Evolutionary conservation across 2,797 vertebrate genomes (phyloP).

Genomic region (Clamator glandarius): DNA sequence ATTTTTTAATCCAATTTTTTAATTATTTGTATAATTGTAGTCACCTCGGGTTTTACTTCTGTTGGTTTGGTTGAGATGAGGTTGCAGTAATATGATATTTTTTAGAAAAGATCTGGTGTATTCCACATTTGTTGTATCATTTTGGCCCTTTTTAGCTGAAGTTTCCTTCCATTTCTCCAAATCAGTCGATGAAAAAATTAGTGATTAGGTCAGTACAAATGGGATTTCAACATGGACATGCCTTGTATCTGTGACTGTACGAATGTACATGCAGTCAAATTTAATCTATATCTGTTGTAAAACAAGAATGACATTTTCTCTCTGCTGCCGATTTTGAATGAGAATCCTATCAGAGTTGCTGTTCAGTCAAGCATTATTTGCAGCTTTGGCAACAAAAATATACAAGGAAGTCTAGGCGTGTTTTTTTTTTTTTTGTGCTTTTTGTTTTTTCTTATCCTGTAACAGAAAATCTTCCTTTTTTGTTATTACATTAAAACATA

Average conservation of each 20-base stretch:
- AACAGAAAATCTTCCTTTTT: neutral
- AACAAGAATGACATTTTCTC: neutral
- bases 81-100: neutral
- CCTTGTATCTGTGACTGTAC: neutral
- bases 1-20: neutral
- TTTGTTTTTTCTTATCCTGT: neutral
- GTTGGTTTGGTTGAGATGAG: neutral
- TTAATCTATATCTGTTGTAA: neutral
- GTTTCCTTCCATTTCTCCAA: neutral
- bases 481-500: slow-evolving; percentile 11
- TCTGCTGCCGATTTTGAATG: neutral
- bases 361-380: neutral
- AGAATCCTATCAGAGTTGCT: neutral
- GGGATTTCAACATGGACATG: neutral
- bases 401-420: slow-evolving; percentile 30
- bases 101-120: neutral
- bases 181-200: neutral
- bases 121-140: neutral
- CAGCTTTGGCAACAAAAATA: slow-evolving; percentile 33
- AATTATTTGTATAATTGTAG: neutral
- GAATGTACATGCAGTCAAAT: neutral
- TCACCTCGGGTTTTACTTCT: neutral
- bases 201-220: neutral
- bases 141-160: neutral
- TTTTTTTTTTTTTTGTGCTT: neutral